Evolutionary conservation across 2,797 vertebrate species (phyloP), one percentile per base, ranked within the genome.

Genomic region (Pagetopsis macropterus): DNA sequence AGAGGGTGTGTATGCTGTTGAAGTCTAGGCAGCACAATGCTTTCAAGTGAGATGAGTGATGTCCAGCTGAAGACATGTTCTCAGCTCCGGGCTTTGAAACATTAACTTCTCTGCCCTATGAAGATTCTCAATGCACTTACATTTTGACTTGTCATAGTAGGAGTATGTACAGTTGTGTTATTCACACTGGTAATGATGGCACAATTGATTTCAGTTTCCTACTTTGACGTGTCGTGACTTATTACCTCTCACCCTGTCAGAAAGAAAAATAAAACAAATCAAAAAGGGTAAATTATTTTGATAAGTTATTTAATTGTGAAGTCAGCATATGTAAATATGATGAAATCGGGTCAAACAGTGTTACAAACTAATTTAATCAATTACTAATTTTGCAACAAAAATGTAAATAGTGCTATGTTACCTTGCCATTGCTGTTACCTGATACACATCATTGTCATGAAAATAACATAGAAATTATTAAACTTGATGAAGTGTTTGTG

Each of bases 41-140:
- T 16, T 65, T 13, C 23, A 11, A 23, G 46, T 45, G 41, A 72
- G 75, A 75, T 70, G 79, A 82, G 44, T 82, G 49, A 83, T 27
- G 44, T 48, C 41, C 52, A 78, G 49, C 76, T 74, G 71, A 58
- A 55, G 27, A 50, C 3, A 49, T 73, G 65, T 68, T 70, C n/a
- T 72, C 16, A 49, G 17, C 9, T 57, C 11, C 11, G 21, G n/a
- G 9, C 41, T 57, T 64, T 31, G 12, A 65, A 9, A 19, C 48
- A 48, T 11, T 72, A 51, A 19, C 59, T 62, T n/a, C 50, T 50
- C 17, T 44, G 16, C 14, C 15, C 15, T 68, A n/a, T 27, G 12
- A 31, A 57, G 23, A 72, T 60, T 74, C 23, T 62, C 55, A 46
- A 45, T 11, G 10, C 27, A 65, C 50, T 61, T 19, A 49, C 17